A percentile compares a stretch with the other conserved stretches of the same genome.
Evolutionary conservation across 2,797 vertebrate species (phyloP).

Genomic region (Strix occidentalis): DNA sequence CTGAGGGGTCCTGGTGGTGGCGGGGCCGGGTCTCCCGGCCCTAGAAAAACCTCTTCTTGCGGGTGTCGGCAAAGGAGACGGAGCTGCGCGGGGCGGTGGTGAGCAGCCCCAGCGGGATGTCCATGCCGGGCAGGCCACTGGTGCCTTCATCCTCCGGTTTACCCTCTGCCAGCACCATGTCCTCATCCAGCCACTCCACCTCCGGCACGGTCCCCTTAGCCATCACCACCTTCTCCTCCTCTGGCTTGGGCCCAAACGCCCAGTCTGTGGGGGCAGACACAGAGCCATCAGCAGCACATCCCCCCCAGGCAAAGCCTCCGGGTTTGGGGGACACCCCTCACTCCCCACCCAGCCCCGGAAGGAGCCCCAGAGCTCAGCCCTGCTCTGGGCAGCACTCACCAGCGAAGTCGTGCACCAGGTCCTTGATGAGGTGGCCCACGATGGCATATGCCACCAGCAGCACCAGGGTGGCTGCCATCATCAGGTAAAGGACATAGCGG

Average conservation of each 20-base stretch:
- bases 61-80: slow-evolving; percentile 33
- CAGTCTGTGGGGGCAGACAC: slow-evolving; percentile 73
- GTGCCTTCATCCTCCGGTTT: accelerated
- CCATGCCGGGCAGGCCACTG: accelerated
- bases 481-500: slow-evolving; percentile 81
- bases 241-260: slow-evolving; percentile 84
- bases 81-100: background rate
- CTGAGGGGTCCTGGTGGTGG: background rate
- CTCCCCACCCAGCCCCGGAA: accelerated
- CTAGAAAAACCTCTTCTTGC: background rate
- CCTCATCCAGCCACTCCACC: slow-evolving; percentile 47
- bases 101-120: background rate
- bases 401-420: slow-evolving; percentile 87
- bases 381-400: slow-evolving; percentile 74
- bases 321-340: background rate
- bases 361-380: background rate
- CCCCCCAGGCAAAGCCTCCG: background rate
- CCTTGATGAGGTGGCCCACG: slow-evolving; percentile 92
- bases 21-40: background rate
- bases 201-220: background rate
- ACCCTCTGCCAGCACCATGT: background rate
- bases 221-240: slow-evolving; percentile 77
- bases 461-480: slow-evolving; percentile 82
- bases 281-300: background rate
- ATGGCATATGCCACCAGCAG: slow-evolving; percentile 88